phyloP scores from a whole-genome alignment of 2,797 vertebrate species.

The Zalophus californianus region DNA sequence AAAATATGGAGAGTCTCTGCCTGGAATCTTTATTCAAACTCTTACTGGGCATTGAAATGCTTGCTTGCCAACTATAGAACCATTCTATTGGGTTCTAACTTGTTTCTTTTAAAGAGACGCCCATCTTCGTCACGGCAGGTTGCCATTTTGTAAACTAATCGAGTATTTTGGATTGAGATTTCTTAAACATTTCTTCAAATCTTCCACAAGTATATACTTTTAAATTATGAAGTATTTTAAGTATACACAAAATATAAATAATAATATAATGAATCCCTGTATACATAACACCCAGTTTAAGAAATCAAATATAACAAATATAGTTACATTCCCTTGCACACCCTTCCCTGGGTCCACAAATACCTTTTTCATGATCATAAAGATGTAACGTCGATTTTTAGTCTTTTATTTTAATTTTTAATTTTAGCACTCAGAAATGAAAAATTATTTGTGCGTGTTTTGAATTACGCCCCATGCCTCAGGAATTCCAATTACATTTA shows the following conservation, averaged over 20 bases:
- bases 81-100: conserved; percentile 1
- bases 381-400: conserved; percentile 9
- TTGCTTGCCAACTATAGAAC: conserved; percentile 50
- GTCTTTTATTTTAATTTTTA: conserved; percentile 31
- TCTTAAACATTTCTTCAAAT: conserved; percentile 58
- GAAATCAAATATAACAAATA: conserved; percentile 56
- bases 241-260: conserved; percentile 74
- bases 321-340: not conserved
- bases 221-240: conserved; percentile 81
- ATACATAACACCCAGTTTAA: conserved; percentile 51
- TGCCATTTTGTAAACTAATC: conserved; percentile 50
- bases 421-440: conserved; percentile 63
- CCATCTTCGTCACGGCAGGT: conserved; percentile 18
- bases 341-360: conserved; percentile 10
- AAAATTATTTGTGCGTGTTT: conserved; percentile 54
- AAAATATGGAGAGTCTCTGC: conserved; percentile 74
- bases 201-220: conserved; percentile 71
- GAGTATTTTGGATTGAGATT: conserved; percentile 52
- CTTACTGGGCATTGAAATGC: conserved; percentile 63
- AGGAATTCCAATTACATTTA: conserved; percentile 59
- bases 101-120: conserved; percentile 23
- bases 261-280: conserved; percentile 78
- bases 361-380: conserved; percentile 51
- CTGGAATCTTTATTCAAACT: conserved; percentile 69
- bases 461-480: conserved; percentile 54